Evolutionary conservation across 64 coral and sea anemone species (phyloP), one percentile per base, ranked within the genome.

Genomic region (Porites lutea): DNA sequence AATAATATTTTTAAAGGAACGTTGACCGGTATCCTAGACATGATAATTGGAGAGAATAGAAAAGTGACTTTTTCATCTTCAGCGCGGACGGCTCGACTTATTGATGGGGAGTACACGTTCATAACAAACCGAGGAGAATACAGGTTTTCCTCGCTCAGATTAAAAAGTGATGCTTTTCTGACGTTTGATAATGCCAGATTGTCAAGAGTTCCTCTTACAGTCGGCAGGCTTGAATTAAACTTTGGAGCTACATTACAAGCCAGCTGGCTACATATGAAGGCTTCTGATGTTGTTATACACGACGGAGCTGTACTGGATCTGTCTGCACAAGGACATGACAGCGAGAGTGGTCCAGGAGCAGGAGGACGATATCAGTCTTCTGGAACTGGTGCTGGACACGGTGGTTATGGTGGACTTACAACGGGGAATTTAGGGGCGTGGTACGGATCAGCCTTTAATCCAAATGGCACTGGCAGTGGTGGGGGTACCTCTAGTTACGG

Each of bases 71-170:
- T 98, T 43, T 96, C 94, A 4, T 21, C 97, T 52, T 91, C 97
- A 18, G 91, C 94, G 13, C 72, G 97, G n/a, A 98, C 97, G 74
- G 97, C 97, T 59, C 94, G 90, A 16, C 96, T 71, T 84, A 85
- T 98, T 63, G 97, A 98, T 85, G 97, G 97, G 1, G 90, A 98
- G 61, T 98, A 96, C 59, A 98, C 97, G 0, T 96, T 95, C 48
- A 93, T 98, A 43, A 96, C 97, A 19, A 60, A 96, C 66, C 92
- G 97, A 67, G 97, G 97, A 14, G 91, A 87, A 59, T 98, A 98
- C 61, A 83, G 88, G 7, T 98, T 98, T 96, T 95, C 91, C 5
- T 92, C 94, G 0, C 70, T 98, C 37, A 67, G 64, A 79, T 75
- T 98, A 65, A 96, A 98, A 84, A 93, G 90, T 51, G 88, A 85